Evolutionary conservation across 2,797 vertebrate species (phyloP), one percentile per base, ranked within the genome.

Genomic region (Acipenser oxyrinchus): DNA sequence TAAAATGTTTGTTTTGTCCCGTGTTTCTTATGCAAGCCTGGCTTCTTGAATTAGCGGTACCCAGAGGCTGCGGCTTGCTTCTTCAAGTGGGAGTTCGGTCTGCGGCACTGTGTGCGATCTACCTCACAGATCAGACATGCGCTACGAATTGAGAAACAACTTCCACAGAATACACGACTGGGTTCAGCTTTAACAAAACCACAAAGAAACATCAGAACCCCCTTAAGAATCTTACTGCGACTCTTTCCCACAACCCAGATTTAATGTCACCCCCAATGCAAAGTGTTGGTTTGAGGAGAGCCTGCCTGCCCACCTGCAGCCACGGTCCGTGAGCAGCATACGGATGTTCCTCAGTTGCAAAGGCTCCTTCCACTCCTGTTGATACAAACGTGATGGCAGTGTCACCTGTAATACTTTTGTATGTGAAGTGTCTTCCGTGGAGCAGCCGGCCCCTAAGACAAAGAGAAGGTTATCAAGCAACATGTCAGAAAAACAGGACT

Each of bases 381-480:
- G 97, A 98, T 73, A 99, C 97, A 82, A 99, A 98, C 0, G 97
- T 99, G 81, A 99, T 99, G 78, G 97, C 97, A n/a, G 95, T 97
- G 81, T 99, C 96, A 68, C 97, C 97, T n/a, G 95, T 95, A 86
- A 99, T 98, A 83, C 96, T 99, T 89, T 99, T 99, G 84, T 93
- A 99, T 0, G 96, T 99, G 88, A 99, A 99, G 90, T 99, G 97
- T 87, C 97, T 91, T 78, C 97, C 97, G 8, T 99, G 97, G 73
- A 99, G 90, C 77, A 99, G 86, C 70, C 97, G 93, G 68, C 97
- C 97, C 77, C 96, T 99, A 66, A 55, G n/a, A n/a, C 23, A 37
- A 37, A 37, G 23, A 37, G 23, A 37, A 37, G 23, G 23, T 37
- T 37, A 37, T 37, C 23, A 37, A 37, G 23, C 15, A 18, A 18